Evolutionary conservation across 2,113 vertebrate species (phyloP).

Genomic region (Trichomycterus rosablanca): DNA sequence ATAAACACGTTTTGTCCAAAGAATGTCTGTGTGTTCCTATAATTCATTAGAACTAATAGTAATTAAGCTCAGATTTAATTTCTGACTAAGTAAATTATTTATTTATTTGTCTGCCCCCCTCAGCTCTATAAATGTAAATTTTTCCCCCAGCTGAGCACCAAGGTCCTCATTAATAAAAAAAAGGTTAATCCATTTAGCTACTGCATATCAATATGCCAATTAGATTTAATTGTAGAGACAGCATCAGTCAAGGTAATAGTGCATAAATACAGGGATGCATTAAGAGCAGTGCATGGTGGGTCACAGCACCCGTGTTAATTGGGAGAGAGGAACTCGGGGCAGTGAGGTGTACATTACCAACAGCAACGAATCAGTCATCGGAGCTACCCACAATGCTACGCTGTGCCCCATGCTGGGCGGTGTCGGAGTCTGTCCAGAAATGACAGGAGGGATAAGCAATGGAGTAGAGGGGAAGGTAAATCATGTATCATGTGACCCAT

Average conservation of each 20-base stretch:
- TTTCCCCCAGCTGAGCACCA: constrained; percentile 91
- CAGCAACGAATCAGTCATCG: constrained; percentile 85
- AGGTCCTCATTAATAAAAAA: constrained; percentile 96
- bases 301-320: constrained; percentile 92
- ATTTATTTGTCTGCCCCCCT: constrained; percentile 45
- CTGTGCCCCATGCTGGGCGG: constrained; percentile 82
- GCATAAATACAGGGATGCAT: constrained; percentile 94
- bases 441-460: constrained; percentile 10
- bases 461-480: constrained; percentile 17
- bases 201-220: constrained; percentile 99
- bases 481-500: constrained; percentile 7
- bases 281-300: constrained; percentile 89
- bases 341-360: constrained; percentile 91
- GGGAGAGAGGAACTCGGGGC: constrained; percentile 86
- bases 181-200: constrained; percentile 99
- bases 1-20: no score
- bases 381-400: constrained; percentile 86
- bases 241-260: constrained; percentile 99
- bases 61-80: constrained; percentile 28
- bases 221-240: constrained; percentile 94
- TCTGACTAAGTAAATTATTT: constrained; percentile 53
- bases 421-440: constrained; percentile 77
- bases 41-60: background rate
- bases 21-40: background rate
- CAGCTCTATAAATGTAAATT: constrained; percentile 80